A percentile compares a stretch with the other conserved stretches of the same genome.
phyloP scores from a whole-genome alignment of 35 echinoderm and acorn worm species.

The Lytechinus variegatus region DNA sequence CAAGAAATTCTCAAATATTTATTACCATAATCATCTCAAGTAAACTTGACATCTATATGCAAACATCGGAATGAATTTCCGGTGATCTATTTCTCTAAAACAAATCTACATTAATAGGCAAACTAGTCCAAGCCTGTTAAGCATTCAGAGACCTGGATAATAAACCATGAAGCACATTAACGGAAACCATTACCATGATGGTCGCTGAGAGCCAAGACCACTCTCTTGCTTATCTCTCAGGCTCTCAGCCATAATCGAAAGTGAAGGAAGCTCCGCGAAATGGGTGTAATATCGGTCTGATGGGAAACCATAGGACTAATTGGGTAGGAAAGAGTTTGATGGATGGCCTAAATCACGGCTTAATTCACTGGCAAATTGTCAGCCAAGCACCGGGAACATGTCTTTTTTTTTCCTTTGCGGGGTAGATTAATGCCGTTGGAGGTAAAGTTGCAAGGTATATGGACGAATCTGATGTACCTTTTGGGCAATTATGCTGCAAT shows the following conservation, averaged over 20 bases:
- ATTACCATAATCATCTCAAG: neutral
- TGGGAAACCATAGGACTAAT: constrained; percentile 25
- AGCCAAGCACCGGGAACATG: neutral
- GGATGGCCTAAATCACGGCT: constrained; percentile 30
- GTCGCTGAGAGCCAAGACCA: neutral
- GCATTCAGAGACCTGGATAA: neutral
- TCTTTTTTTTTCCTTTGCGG: neutral
- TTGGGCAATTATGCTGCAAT: neutral
- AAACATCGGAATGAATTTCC: neutral
- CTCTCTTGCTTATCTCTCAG: neutral
- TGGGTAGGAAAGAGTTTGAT: constrained; percentile 33
- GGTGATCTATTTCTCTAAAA: neutral
- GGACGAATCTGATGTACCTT: neutral
- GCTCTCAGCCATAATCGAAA: neutral
- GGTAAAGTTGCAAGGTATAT: neutral
- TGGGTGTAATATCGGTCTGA: neutral
- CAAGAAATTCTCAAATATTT: neutral
- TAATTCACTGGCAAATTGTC: constrained; percentile 42
- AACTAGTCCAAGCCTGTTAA: neutral
- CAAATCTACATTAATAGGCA: neutral
- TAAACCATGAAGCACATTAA: neutral
- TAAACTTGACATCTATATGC: neutral
- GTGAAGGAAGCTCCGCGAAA: constrained; percentile 5
- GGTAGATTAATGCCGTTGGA: constrained; percentile 5
- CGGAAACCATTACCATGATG: neutral